These are phyloP conservation scores for Argyrosomus regius DNA, from an alignment of 2,797 vertebrate genomes.

Conservation along the genomic window DNA sequence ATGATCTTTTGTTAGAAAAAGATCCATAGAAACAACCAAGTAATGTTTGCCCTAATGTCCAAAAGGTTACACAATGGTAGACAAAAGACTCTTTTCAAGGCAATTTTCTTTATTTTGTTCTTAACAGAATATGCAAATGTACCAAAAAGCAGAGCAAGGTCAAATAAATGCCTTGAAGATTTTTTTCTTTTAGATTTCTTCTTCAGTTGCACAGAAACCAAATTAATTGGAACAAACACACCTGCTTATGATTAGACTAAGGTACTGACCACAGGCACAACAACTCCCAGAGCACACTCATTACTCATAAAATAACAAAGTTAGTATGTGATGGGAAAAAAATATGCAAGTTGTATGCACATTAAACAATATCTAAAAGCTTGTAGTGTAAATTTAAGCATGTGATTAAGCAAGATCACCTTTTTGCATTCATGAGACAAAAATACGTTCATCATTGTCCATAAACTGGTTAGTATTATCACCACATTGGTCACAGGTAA, in stretches of 20 bases:
- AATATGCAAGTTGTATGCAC: background rate
- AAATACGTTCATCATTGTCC: too few relatives aligned
- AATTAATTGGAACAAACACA: background rate
- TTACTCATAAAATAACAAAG: background rate
- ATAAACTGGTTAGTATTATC: background rate
- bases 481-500: background rate
- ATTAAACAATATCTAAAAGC: background rate
- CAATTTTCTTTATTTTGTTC: background rate
- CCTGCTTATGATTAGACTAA: background rate
- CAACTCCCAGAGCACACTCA: background rate
- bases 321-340: background rate
- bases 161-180: background rate
- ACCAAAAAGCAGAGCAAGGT: background rate
- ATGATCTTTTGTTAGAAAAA: background rate
- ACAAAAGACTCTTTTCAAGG: background rate
- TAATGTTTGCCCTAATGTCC: background rate
- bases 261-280: background rate
- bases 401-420: background rate
- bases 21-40: background rate
- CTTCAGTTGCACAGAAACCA: accelerated
- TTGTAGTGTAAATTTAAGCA: background rate
- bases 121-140: background rate
- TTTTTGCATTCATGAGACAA: too few relatives aligned
- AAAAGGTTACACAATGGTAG: background rate
- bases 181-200: background rate